Evolutionary conservation across 2,888 invertebrate genomes (phyloP), one percentile per base, ranked within the genome.

Genomic region (Eupithecia vulgata): DNA sequence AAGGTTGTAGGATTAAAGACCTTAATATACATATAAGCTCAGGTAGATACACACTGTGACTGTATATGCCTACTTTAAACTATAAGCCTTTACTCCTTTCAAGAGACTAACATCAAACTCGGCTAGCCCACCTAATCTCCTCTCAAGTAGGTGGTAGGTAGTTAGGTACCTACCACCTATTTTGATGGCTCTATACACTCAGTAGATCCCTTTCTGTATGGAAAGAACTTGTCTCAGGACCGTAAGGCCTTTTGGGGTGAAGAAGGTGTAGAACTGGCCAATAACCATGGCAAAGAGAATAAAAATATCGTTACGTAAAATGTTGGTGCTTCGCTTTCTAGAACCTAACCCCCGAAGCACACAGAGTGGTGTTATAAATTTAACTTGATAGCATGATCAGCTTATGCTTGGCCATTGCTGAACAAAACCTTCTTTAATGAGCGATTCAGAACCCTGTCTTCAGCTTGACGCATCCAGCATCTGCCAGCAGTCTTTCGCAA

Each of bases 1-100:
- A 80, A 82, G 82, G 82, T 80, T 79, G 78, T 21, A 1, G 8
- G 10, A 21, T 21, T 21, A 10, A 52, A 52, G 21, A 52, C 21
- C 21, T 21, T 48, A n/a, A 45, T 45, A 17, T 45, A 45, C 6
- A 45, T 45, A 48, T 48, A n/a, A 17, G 6, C 6, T 5, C 45
- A 45, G 17, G 17, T 45, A n/a, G n/a, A n/a, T n/a, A 48, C n/a
- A 48, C 12, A 48, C 48, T n/a, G n/a, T 21, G 48, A 21, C 21
- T 52, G 10, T 52, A 30, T 30, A n/a, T 21, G 10, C 10, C n/a
- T 52, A 21, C 10, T 8, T 52, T 21, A 21, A 10, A 21, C 21
- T 21, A 48, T 17, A 45, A 17, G 17, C 7, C 2, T 17, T 45
- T 17, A 45, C 1, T 45, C 45, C n/a, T n/a, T 48, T n/a, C 7